phyloP scores from a whole-genome alignment of 2,888 invertebrate species.

The Spialia ferax region DNA sequence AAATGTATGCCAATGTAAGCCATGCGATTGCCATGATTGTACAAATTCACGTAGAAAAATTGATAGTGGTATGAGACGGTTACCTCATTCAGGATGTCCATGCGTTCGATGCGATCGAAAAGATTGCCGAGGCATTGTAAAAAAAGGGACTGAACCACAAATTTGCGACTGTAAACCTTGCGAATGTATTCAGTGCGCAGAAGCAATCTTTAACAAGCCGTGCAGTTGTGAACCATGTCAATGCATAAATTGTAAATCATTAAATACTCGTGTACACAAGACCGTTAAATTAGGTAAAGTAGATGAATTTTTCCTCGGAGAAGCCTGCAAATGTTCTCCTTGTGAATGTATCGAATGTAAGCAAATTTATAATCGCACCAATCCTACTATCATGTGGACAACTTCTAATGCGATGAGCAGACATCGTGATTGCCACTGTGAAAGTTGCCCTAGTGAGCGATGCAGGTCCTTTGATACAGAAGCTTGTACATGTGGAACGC shows the following conservation, averaged over 20 bases:
- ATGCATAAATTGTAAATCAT: slow-evolving; percentile 56
- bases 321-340: slow-evolving; percentile 60
- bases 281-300: slow-evolving; percentile 55
- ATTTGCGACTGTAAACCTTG: slow-evolving; percentile 57
- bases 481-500: slow-evolving; percentile 58
- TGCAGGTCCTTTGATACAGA: slow-evolving; percentile 55
- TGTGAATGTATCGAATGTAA: slow-evolving; percentile 64
- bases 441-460: slow-evolving; percentile 55
- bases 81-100: slow-evolving; percentile 47
- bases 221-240: slow-evolving; percentile 61
- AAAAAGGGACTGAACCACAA: slow-evolving; percentile 34
- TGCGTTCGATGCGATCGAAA: slow-evolving; percentile 51
- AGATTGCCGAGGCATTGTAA: slow-evolving; percentile 49
- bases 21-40: slow-evolving; percentile 59
- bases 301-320: slow-evolving; percentile 48
- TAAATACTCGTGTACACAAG: slow-evolving; percentile 40
- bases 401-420: slow-evolving; percentile 58
- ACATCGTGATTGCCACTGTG: slow-evolving; percentile 57
- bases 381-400: slow-evolving; percentile 55
- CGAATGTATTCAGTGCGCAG: slow-evolving; percentile 52
- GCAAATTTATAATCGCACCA: slow-evolving; percentile 46
- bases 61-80: slow-evolving; percentile 23
- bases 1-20: slow-evolving; percentile 56
- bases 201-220: slow-evolving; percentile 44
- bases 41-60: slow-evolving; percentile 41